Evolutionary conservation across 1,140 invertebrate genomes (phyloP).

Genomic region (Portunus trituberculatus): DNA sequence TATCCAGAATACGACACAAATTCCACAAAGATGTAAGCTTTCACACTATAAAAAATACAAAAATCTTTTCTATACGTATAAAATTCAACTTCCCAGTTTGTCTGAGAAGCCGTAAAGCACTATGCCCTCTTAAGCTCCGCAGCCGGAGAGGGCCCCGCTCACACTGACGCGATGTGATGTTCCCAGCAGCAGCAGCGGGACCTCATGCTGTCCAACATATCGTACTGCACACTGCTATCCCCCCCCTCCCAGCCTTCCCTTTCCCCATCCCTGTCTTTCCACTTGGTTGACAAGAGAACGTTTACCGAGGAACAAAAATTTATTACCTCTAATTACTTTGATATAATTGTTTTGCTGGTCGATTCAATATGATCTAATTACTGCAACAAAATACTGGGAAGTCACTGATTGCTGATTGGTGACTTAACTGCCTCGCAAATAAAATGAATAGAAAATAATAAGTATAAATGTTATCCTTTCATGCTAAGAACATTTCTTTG

Average conservation of each 20-base stretch:
- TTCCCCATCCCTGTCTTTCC: neutral
- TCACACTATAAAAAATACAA: neutral
- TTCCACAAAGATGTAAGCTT: neutral
- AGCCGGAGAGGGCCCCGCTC: neutral
- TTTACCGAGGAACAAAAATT: neutral
- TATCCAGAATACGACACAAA: neutral
- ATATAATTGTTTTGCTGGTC: neutral
- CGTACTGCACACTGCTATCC: slow-evolving; percentile 16
- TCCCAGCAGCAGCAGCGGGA: neutral
- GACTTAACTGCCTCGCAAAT: too few species aligned
- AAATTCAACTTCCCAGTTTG: neutral
- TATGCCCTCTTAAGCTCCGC: neutral
- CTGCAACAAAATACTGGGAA: too few species aligned
- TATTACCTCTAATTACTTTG: neutral
- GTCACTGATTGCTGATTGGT: too few species aligned
- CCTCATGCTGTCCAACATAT: neutral
- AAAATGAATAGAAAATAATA: too few species aligned
- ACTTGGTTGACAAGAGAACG: neutral
- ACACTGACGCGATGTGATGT: neutral
- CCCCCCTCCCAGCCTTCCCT: neutral
- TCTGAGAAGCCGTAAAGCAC: neutral
- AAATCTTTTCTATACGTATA: neutral
- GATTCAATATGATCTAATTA: neutral
- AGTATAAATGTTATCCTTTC: too few species aligned
- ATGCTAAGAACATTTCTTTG: too few species aligned